Conservation (phyloP, 2,797 vertebrate genomes). For the Champsocephalus esox region DNA sequence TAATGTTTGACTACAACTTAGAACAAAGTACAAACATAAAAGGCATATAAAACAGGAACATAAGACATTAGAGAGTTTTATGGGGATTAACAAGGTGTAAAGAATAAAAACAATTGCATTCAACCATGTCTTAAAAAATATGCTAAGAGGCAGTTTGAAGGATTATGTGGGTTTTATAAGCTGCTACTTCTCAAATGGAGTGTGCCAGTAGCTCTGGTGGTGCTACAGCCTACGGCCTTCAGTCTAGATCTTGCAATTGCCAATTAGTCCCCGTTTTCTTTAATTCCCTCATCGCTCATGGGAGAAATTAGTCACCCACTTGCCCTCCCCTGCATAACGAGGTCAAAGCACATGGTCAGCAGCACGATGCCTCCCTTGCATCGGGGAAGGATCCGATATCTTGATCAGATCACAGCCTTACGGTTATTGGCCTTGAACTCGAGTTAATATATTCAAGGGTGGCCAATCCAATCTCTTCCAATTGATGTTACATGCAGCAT, state of each 20-base stretch:
- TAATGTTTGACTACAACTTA: conserved; percentile 1
- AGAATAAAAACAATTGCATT: conserved; percentile 26
- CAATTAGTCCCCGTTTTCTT: conserved; percentile 53
- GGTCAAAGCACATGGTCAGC: conserved; percentile 58
- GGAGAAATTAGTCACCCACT: conserved; percentile 48
- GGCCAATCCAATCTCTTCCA: not conserved
- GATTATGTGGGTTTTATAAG: conserved; percentile 27
- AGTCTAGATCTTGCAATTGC: conserved; percentile 45
- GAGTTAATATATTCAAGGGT: conserved; percentile 10
- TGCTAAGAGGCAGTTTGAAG: conserved; percentile 7
- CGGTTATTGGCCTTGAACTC: conserved; percentile 6
- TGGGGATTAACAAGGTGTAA: conserved; percentile 39
- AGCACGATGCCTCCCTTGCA: conserved; percentile 21
- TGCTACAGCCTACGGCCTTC: conserved; percentile 18
- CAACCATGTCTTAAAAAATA: conserved; percentile 10
- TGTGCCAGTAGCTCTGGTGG: conserved; percentile 18
- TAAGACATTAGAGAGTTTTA: conserved; percentile 13
- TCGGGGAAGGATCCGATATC: conserved; percentile 21
- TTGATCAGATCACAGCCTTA: conserved; percentile 22
- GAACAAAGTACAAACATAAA: conserved; percentile 12
- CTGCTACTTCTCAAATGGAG: conserved; percentile 5
- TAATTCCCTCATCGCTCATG: conserved; percentile 51
- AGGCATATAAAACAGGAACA: not conserved
- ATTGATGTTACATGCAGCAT: not conserved
- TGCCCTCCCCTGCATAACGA: conserved; percentile 23